These are phyloP conservation scores for Meloe dianella DNA, from an alignment of 2,888 invertebrate genomes.

Conservation along the genomic window DNA sequence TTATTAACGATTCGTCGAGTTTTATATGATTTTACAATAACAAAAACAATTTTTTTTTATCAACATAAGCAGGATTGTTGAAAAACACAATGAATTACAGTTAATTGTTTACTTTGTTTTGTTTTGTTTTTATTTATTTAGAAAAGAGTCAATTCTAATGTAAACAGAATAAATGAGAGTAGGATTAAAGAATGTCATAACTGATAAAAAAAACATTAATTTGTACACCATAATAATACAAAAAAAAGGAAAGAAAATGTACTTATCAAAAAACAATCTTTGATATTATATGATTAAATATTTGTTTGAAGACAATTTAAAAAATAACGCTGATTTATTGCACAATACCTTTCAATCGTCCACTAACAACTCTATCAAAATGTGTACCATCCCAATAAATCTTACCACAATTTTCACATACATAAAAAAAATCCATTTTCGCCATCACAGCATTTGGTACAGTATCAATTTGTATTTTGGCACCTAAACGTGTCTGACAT, in stretches of 20 bases:
- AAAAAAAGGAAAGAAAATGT: too few species aligned
- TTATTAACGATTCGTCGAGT: too few species aligned
- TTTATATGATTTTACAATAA: too few species aligned
- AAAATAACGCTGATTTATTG: slow-evolving; percentile 25
- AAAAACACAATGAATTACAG: too few species aligned
- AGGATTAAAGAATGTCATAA: not conserved
- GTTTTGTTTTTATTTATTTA: not conserved
- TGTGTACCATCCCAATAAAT: slow-evolving; percentile 71
- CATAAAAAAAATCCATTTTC: slow-evolving; percentile 63
- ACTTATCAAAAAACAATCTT: too few species aligned
- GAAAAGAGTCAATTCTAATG: not conserved
- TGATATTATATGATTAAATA: slow-evolving; percentile 5
- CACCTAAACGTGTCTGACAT: slow-evolving; percentile 65
- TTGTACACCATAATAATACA: not conserved
- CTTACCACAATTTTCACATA: slow-evolving; percentile 78
- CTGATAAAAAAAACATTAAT: not conserved
- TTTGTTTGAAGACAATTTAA: not conserved
- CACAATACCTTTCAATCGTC: slow-evolving; percentile 53
- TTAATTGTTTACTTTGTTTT: too few species aligned
- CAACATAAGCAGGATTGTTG: too few species aligned
- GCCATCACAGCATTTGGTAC: slow-evolving; percentile 50
- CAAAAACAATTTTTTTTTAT: too few species aligned
- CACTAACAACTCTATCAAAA: slow-evolving; percentile 50
- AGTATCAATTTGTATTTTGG: slow-evolving; percentile 62
- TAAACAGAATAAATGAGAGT: not conserved